Evolutionary conservation across 2,113 vertebrate genomes (phyloP), one percentile per base, ranked within the genome.

Genomic region (Psammodynastes pulverulentus): DNA sequence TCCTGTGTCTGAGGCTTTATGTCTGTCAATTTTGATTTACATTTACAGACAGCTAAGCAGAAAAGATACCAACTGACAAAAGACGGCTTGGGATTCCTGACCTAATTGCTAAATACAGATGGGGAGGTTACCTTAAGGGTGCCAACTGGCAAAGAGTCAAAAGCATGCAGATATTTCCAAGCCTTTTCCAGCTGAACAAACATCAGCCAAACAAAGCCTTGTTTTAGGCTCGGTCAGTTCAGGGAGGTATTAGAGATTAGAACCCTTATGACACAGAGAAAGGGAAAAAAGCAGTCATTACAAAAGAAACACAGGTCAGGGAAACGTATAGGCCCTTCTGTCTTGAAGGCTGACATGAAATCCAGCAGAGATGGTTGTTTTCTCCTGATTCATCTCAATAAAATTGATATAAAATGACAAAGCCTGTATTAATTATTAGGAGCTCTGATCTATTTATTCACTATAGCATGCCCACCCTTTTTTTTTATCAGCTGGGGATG

Each of bases 71-170:
- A 84, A 39, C 49, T 92, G 21, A 53, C 48, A 88, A 89, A 39
- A 93, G 39, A 13, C 79, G 13, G 67, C 94, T 93, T 46, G 34
- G 12, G 94, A 21, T 0, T 23, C 85, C 93, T 92, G 54, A 93
- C 52, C 89, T 86, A 72, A 53, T 19, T 49, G 91, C 62, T 88
- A 93, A 88, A 94, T 93, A 90, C 1, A 85, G 67, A 84, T 5
- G 13, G 89, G 91, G 87, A 86, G 0, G 0, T 84, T 84, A 89
- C 87, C 90, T 94, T 91, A 86, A 72, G 89, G 93, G 88, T 1
- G 0, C 91, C 92, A 94, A 34, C 85, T 49, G 54, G 86, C 39
- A 88, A 85, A 49, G 29, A 85, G 89, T 72, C 86, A 89, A 12
- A 1, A 12, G 87, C 34, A 8, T 85, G 49, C 0, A 10, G 26